Base-by-base conservation (phyloP, 2,113 vertebrate genomes). In the Steatornis caripensis region DNA sequence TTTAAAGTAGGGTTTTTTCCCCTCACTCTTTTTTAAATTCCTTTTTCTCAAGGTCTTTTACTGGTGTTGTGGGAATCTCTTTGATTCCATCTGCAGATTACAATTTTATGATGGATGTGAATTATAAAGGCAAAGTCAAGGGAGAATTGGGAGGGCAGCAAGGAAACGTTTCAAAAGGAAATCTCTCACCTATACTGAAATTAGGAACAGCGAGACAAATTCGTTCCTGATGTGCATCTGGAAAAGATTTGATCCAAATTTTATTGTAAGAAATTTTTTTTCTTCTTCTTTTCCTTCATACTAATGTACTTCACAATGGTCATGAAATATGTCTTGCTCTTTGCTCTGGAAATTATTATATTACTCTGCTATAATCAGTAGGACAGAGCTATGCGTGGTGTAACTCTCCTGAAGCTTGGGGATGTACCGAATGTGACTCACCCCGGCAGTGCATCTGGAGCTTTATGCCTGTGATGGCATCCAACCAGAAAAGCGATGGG, bases 221-320 rank as follows among this genome's bases (percentile, higher is more conserved):
- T 93, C 1, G 1, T 97, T 97, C 95, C 96, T 97, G 68, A 84
- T 96, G 96, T 92, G 77, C 41, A 34, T 92, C 92, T 96, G 94
- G 96, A 97, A 97, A 90, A 93, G 84, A 94, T 94, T 93, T 93
- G 68, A 75, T 92, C 64, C 64, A 92, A 84, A 89, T 92, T 94
- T 92, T 92, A 89, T 71, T 94, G n/a, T 75, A 91, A 87, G 53
- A 76, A 71, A 19, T 0, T 22, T 82, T 49, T 91, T 90, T 94
- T 82, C 21, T 57, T 65, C 51, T 89, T 84, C n/a, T 6, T 84
- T 93, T 81, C 32, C 65, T 93, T 92, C 80, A 43, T 87, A 65
- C 45, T 93, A 84, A 71, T 69, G 75, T 54, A 57, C 86, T 84
- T 93, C 64, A 87, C 76, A 90, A 79, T 82, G 51, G 43, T 90